Conservation (phyloP, 1,140 invertebrate species). For the Drosophila parvula region DNA sequence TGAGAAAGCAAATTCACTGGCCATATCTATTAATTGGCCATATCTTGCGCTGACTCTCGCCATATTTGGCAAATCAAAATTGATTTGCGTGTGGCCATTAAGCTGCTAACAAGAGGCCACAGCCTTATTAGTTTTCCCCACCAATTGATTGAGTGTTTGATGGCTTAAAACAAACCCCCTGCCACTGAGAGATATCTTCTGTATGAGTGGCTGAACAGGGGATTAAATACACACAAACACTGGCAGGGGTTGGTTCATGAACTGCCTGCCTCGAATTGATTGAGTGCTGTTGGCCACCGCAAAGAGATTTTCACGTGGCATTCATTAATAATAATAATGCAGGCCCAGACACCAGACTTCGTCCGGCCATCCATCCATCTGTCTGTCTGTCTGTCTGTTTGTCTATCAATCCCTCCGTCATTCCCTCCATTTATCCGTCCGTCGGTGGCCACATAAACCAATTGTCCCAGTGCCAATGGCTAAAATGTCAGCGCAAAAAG, state of each 20-base stretch:
- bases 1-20: conserved; percentile 15
- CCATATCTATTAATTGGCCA: conserved; percentile 28
- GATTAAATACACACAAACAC: conserved; percentile 26
- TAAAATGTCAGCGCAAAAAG: conserved; percentile 36
- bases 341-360: conserved; percentile 47
- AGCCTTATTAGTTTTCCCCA: conserved; percentile 18
- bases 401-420: conserved; percentile 17
- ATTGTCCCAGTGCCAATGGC: conserved; percentile 59
- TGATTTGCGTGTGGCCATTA: conserved; percentile 37
- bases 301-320: conserved; percentile 79
- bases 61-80: conserved; percentile 41
- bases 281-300: conserved; percentile 69
- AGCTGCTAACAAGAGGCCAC: conserved; percentile 39
- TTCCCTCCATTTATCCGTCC: conserved; percentile 9
- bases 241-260: conserved; percentile 14
- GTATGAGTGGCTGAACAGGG: not conserved
- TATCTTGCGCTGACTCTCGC: conserved; percentile 6
- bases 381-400: conserved; percentile 9
- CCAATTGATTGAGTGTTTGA: conserved; percentile 32
- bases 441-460: conserved; percentile 45
- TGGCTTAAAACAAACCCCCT: conserved; percentile 18
- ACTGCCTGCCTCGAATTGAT: conserved; percentile 59
- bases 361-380: conserved; percentile 3
- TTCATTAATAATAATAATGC: conserved; percentile 80
- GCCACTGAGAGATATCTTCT: not conserved